These are phyloP conservation scores for Fragum whitleyi DNA, from an alignment of 2,888 invertebrate genomes.

Conservation along the genomic window DNA sequence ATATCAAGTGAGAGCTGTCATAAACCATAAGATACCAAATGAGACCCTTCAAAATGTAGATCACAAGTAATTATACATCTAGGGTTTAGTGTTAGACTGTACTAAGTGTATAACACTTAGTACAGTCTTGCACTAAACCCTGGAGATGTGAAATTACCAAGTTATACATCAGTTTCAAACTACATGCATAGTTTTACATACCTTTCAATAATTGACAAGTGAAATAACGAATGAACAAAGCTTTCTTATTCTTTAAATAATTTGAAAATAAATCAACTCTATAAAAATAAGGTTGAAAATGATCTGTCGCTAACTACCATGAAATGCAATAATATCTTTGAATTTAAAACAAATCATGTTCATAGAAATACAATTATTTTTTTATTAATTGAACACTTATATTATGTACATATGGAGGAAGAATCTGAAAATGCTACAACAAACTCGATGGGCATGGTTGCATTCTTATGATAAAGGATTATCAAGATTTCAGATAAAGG, in stretches of 20 bases:
- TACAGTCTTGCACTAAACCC: not conserved
- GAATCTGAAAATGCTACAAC: not conserved
- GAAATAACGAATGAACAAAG: not conserved
- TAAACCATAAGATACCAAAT: no score
- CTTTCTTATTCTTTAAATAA: not conserved
- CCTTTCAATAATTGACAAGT: no score
- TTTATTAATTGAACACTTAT: not conserved
- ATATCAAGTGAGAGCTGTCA: no score
- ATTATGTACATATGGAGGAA: not conserved
- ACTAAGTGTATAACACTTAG: no score
- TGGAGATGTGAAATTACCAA: no score
- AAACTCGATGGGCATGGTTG: not conserved
- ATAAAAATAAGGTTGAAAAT: not conserved
- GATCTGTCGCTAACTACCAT: not conserved
- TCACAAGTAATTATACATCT: no score
- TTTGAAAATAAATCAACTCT: not conserved
- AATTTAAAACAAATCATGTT: not conserved
- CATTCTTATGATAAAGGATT: no score
- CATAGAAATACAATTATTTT: not conserved
- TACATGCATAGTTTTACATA: not conserved
- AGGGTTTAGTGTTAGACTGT: no score
- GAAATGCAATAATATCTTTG: not conserved
- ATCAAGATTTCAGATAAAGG: no score
- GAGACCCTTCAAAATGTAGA: no score
- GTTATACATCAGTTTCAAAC: not conserved